Evolutionary conservation across 2,888 invertebrate genomes (phyloP), one percentile per base, ranked within the genome.

Genomic region (Xestia rhomboidea): DNA sequence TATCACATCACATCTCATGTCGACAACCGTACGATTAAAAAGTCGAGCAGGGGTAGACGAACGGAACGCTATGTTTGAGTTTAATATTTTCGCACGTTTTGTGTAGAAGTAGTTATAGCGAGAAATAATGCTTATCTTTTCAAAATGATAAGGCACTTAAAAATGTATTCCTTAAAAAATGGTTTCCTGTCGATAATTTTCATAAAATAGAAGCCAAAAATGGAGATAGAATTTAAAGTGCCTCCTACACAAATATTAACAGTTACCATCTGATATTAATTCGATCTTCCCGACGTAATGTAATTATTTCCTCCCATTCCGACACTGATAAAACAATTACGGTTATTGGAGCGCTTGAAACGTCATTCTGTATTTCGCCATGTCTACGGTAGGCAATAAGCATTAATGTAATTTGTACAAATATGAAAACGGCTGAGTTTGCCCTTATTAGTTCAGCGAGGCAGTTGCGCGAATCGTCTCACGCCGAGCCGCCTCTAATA

Each of bases 381-480:
- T 91, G 89, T 91, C 91, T 88, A 89, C 87, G 87, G 88, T 87
- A 92, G 90, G 94, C 93, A 93, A 93, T 94, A 93, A 95, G 92
- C 93, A 91, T 94, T 95, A 94, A 95, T 92, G 93, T 95, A 94
- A 95, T 95, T 95, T 94, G 94, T 89, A 93, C 94, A 95, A 95
- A 95, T 95, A 95, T 95, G 94, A 93, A 94, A 94, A 95, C 91
- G 93, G 89, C 92, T 89, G 92, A 93, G 91, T 93, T 93, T 92
- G 90, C 91, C 93, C 93, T 95, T 95, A 95, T 95, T 95, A 95
- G 93, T 92, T 92, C 85, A 89, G 88, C 91, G 92, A 90, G 91
- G 90, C 92, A 92, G 91, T 93, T 91, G 91, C 88, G 89, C 82
- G 84, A 76, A 87, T 85, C 87, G 82, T 85, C 88, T 89, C 90